Base-by-base conservation (phyloP, 2,888 invertebrate species). In the Tenthredo notha region DNA sequence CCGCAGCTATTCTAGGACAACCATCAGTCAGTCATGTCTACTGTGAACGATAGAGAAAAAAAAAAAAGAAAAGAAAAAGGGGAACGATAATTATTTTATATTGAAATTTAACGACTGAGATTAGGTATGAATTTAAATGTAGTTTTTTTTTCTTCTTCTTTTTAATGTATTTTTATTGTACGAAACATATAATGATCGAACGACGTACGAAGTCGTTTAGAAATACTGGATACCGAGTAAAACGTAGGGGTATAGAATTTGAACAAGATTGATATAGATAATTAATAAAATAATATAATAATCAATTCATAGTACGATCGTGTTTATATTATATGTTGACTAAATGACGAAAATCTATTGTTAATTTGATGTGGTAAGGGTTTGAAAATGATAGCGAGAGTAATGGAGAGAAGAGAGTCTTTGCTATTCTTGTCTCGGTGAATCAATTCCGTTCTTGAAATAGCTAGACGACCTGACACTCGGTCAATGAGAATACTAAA, bases 401-500 rank as follows among this genome's bases (percentile, higher is more conserved):
- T 25, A 47, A 50, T n/a, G 54, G 25, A 7, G 25, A 47, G 75
- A 9, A 12, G n/a, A n/a, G n/a, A n/a, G n/a, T n/a, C 10, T 10
- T 15, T 10, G 33, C 77, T 77, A 54, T 50, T 77, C 33, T 54
- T 54, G 77, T 50, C 54, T 33, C 77, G 25, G 47, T 54, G 40
- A 77, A 77, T 77, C 54, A 54, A 77, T 77, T 77, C 50, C 37
- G 21, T 33, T 15, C 77, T 33, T n/a, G 21, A 77, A 54, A 77
- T 29, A 74, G 18, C 58, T 84, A 83, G 82, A 47, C 84, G n/a
- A 21, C 40, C 58, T 70, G 84, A 84, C 74, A 78, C 50, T 43
- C 84, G 65, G 84, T 85, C 87, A 86, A 85, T 87, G 85, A 85
- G 87, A 87, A 87, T 86, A 82, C 85, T 54, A 82, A 86, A 87